These are phyloP conservation scores for Cassiopea xamachana DNA, from an alignment of 30 jellyfish, hydroid and myxozoan genomes.

Conservation along the genomic window DNA sequence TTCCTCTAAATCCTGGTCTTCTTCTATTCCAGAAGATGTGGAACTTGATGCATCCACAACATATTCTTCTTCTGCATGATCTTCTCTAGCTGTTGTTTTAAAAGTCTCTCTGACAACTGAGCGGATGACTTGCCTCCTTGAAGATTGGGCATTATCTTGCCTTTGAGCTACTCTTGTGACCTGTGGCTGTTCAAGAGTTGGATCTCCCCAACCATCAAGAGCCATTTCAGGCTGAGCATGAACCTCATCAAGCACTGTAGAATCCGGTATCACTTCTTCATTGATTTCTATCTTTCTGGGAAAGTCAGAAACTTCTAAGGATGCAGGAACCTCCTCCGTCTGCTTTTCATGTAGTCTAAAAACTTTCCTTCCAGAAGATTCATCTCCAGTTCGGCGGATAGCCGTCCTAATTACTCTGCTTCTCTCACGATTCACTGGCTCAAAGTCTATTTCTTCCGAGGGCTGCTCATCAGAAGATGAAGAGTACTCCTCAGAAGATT, in stretches of 20 bases:
- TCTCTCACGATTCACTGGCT: slow-evolving; percentile 19
- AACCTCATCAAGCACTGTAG: slow-evolving; percentile 9
- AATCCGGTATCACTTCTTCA: slow-evolving; percentile 5
- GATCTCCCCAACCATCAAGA: not conserved
- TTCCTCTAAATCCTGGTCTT: not conserved
- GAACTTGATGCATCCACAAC: not conserved
- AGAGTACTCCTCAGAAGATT: not conserved
- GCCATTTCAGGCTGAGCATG: slow-evolving; percentile 2
- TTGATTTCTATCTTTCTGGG: not conserved
- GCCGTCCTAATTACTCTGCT: slow-evolving; percentile 23
- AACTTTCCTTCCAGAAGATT: slow-evolving; percentile 28
- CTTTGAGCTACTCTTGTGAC: slow-evolving; percentile 19
- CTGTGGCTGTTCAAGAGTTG: not conserved
- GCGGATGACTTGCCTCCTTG: slow-evolving; percentile 56
- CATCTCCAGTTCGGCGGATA: slow-evolving; percentile 6
- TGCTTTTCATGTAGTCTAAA: slow-evolving; percentile 30
- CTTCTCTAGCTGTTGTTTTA: slow-evolving; percentile 14
- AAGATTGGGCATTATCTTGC: slow-evolving; percentile 22
- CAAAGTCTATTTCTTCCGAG: slow-evolving; percentile 24
- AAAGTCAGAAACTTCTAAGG: slow-evolving; percentile 1
- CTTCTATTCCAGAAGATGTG: not conserved
- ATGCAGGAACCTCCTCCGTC: not conserved
- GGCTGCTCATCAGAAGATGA: not conserved
- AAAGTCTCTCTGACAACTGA: slow-evolving; percentile 14
- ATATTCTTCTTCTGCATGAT: not conserved